Evolutionary conservation across 35 echinoderm and acorn worm genomes (phyloP), one percentile per base, ranked within the genome.

Genomic region (Chiridota heheva): DNA sequence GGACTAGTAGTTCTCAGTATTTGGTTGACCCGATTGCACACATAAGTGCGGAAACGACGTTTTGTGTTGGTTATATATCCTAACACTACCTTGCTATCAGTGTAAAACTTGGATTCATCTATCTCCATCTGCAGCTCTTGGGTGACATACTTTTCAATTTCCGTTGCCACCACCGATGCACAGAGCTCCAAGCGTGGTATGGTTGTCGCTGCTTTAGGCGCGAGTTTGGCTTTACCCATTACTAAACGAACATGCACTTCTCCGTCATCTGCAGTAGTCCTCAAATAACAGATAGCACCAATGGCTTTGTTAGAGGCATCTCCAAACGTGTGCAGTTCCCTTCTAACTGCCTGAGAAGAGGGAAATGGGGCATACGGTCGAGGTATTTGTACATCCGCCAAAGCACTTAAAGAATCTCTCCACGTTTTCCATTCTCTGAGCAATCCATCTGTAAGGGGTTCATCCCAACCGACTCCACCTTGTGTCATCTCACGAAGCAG

Each of bases 161-260:
- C 73, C 29, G 74, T 40, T 12, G 73, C 85, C 57, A 87, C 2
- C 5, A 87, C 74, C 0, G 85, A 60, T 56, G 85, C 74, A 70
- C 74, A 80, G 22, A 87, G 58, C 37, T 87, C 85, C 41, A 80
- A 45, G 38, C 85, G 60, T 67, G 84, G 85, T 29, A 87, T 80
- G 42, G 85, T 80, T 18, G 64, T 70, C 24, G 85, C 85, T 17
- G 55, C 61, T 64, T 80, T 58, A 10, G 74, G 85, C 13, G 85
- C 28, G 7, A 87, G 61, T 41, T 87, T 87, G 2, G 72, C 85
- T 38, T 80, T 87, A 8, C 34, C 85, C 36, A 87, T 45, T 26
- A 87, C 85, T 36, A 87, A 79, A 57, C 74, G 73, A 13, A 87
- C 85, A 53, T 78, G 63, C 25, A 84, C 48, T 56, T 57, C 67